Conservation (phyloP, 2,888 invertebrate species). For the Clepsis dumicolana region DNA sequence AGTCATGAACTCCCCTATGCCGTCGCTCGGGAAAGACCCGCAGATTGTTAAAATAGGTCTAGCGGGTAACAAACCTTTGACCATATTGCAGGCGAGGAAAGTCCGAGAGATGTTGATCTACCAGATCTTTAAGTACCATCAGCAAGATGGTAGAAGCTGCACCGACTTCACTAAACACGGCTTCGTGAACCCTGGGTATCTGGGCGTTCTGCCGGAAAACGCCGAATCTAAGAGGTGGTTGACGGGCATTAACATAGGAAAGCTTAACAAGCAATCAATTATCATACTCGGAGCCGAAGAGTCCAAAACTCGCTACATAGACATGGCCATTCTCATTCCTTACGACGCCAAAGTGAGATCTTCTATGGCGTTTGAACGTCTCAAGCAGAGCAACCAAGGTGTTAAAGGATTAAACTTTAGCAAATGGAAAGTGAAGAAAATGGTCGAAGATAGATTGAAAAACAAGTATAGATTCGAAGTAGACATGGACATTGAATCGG, state of each 20-base stretch:
- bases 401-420: constrained; percentile 69
- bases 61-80: constrained; percentile 63
- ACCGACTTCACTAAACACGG: constrained; percentile 75
- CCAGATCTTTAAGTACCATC: constrained; percentile 68
- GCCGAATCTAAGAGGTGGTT: constrained; percentile 70
- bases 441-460: constrained; percentile 22
- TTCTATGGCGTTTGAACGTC: constrained; percentile 54
- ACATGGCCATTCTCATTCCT: constrained; percentile 57
- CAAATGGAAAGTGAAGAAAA: constrained; percentile 63
- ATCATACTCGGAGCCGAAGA: constrained; percentile 63
- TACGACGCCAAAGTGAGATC: constrained; percentile 46
- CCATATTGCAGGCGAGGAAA: constrained; percentile 62
- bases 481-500: constrained; percentile 71
- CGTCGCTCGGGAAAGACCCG: constrained; percentile 59
- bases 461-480: constrained; percentile 50
- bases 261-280: constrained; percentile 58
- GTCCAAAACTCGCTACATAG: constrained; percentile 58
- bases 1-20: constrained; percentile 62
- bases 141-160: constrained; percentile 54
- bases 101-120: constrained; percentile 72
- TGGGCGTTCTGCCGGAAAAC: constrained; percentile 73
- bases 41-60: constrained; percentile 65
- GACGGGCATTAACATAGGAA: constrained; percentile 61
- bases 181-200: constrained; percentile 63
- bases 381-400: constrained; percentile 68